These are phyloP conservation scores for Aplysia californica DNA, from an alignment of 1,140 invertebrate genomes.

Conservation along the genomic window DNA sequence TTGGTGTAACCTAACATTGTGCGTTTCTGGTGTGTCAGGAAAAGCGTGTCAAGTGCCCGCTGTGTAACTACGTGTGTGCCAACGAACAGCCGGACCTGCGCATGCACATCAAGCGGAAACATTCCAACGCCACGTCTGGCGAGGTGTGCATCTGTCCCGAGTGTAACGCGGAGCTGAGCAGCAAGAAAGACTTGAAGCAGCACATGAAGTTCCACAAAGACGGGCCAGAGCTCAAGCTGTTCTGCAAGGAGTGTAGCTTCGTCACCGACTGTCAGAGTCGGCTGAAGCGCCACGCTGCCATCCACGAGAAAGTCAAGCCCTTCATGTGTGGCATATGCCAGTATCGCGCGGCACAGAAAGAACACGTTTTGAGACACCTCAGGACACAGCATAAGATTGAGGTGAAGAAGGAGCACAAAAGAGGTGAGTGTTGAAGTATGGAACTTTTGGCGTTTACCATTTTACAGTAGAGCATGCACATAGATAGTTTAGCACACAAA, in stretches of 20 bases:
- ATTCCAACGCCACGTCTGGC: slow-evolving; percentile 40
- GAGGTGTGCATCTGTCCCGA: slow-evolving; percentile 51
- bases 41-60: slow-evolving; percentile 59
- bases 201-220: slow-evolving; percentile 65
- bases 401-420: slow-evolving; percentile 31
- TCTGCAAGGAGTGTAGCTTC: slow-evolving; percentile 64
- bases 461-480: no score
- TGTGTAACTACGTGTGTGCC: slow-evolving; percentile 64
- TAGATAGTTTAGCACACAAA: not conserved
- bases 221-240: slow-evolving; percentile 65
- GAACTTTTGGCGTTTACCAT: no score
- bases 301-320: slow-evolving; percentile 62
- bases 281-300: slow-evolving; percentile 58
- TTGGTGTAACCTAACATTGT: no score
- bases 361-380: slow-evolving; percentile 63
- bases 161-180: slow-evolving; percentile 53
- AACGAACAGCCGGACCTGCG: slow-evolving; percentile 64
- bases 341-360: slow-evolving; percentile 62
- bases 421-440: slow-evolving; percentile 13
- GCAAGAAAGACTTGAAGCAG: slow-evolving; percentile 60
- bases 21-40: no score
- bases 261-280: slow-evolving; percentile 66
- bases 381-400: slow-evolving; percentile 56
- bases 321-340: slow-evolving; percentile 62
- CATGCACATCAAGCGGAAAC: slow-evolving; percentile 58